phyloP scores from a whole-genome alignment of 2,113 vertebrate species.

The Onychostoma macrolepis region DNA sequence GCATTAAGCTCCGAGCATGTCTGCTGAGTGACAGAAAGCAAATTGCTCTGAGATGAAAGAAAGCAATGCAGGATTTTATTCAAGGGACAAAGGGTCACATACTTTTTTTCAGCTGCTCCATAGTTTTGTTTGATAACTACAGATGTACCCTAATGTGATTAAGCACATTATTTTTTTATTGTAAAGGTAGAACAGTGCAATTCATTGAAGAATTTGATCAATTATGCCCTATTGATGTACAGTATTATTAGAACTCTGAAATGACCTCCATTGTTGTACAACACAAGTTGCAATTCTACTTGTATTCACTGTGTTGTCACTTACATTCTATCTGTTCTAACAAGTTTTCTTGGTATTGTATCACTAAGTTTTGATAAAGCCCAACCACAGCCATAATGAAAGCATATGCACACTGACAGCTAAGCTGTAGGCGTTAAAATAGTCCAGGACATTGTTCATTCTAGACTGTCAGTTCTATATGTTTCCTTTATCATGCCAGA shows the following conservation, averaged over 20 bases:
- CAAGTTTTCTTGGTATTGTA: neutral
- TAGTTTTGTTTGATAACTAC: constrained; percentile 2
- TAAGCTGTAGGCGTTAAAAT: neutral
- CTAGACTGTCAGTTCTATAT: neutral
- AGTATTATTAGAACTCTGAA: neutral
- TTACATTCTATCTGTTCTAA: neutral
- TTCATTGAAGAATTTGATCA: neutral
- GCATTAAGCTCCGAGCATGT: constrained; percentile 3
- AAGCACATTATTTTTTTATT: constrained; percentile 16
- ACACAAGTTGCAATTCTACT: neutral
- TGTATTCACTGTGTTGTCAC: neutral
- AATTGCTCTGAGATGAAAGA: constrained; percentile 60
- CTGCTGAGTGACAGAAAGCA: constrained; percentile 37
- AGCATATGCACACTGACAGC: constrained; percentile 3
- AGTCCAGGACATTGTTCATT: neutral
- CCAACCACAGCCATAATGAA: neutral
- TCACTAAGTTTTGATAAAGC: neutral
- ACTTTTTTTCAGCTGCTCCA: neutral
- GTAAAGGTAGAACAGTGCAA: neutral
- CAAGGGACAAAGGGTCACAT: constrained; percentile 26
- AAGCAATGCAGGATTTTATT: constrained; percentile 43
- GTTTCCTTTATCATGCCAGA: neutral
- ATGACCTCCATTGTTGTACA: neutral
- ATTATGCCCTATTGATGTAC: neutral
- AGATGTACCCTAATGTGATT: neutral